phyloP scores from a whole-genome alignment of 2,888 invertebrate genomes.

The Megaustenia siamemsis region DNA sequence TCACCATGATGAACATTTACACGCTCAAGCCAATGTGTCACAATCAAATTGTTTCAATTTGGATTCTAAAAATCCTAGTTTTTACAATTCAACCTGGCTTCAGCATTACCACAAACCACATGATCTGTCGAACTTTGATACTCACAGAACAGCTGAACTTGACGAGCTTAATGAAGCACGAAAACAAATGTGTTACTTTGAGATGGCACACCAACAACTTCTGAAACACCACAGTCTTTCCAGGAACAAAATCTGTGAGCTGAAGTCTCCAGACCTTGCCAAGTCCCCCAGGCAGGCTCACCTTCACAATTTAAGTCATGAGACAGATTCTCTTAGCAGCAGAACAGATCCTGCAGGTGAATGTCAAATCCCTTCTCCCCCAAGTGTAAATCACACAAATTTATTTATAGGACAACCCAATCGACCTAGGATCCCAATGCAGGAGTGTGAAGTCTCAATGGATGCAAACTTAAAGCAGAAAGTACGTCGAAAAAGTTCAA shows the following conservation, averaged over 20 bases:
- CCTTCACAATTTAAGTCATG: no score
- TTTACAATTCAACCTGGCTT: neutral
- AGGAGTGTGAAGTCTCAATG: neutral
- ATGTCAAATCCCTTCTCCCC: neutral
- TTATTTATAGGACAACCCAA: neutral
- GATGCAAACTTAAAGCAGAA: neutral
- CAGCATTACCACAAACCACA: neutral
- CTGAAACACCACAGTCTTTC: conserved; percentile 8
- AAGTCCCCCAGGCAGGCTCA: neutral
- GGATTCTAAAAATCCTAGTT: neutral
- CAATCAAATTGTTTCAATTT: neutral
- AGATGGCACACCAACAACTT: conserved; percentile 25
- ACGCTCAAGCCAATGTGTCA: neutral
- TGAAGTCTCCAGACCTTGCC: neutral
- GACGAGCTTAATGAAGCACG: neutral
- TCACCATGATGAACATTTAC: no score
- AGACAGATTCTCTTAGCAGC: neutral
- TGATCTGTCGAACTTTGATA: no score
- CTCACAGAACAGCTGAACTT: neutral
- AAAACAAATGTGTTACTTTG: conserved; percentile 12
- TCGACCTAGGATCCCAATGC: no score
- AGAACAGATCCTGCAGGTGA: neutral
- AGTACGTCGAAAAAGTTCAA: conserved; percentile 22
- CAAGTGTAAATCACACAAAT: neutral
- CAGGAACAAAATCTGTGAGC: neutral